These are phyloP conservation scores for Oenanthe melanoleuca DNA, from an alignment of 2,113 vertebrate species.

Conservation along the genomic window DNA sequence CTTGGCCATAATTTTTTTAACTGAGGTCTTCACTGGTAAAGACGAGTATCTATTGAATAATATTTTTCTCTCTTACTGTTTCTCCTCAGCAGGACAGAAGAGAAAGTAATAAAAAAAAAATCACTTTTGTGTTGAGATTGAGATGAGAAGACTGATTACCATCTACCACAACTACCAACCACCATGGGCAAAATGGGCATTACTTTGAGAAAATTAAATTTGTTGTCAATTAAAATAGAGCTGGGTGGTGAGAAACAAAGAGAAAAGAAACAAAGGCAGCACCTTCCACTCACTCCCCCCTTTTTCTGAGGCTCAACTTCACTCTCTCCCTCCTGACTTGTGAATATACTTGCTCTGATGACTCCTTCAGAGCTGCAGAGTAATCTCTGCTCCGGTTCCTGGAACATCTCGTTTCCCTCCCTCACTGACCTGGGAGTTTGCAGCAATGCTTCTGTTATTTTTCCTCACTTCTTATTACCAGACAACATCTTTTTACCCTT, in stretches of 20 bases:
- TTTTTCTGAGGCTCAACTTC: neutral
- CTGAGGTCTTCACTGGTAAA: neutral
- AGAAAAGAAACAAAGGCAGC: neutral
- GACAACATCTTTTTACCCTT: neutral
- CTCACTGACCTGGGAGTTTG: neutral
- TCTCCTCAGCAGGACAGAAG: neutral
- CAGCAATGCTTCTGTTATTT: neutral
- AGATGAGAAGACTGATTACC: neutral
- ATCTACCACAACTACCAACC: neutral
- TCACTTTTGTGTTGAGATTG: rapidly evolving
- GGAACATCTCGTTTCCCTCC: neutral
- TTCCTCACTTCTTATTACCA: neutral
- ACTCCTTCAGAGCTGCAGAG: neutral
- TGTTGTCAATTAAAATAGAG: neutral
- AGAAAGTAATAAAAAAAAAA: neutral
- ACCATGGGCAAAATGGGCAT: rapidly evolving
- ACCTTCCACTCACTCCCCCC: rapidly evolving
- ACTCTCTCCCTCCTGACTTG: neutral
- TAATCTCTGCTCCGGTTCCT: rapidly evolving
- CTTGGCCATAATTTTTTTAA: neutral
- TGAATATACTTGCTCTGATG: neutral
- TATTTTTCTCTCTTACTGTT: neutral
- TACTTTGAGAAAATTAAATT: neutral
- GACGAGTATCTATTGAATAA: neutral
- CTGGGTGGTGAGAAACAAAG: neutral